Base-by-base conservation (phyloP, 2,888 invertebrate species). In the Spisula solida region DNA sequence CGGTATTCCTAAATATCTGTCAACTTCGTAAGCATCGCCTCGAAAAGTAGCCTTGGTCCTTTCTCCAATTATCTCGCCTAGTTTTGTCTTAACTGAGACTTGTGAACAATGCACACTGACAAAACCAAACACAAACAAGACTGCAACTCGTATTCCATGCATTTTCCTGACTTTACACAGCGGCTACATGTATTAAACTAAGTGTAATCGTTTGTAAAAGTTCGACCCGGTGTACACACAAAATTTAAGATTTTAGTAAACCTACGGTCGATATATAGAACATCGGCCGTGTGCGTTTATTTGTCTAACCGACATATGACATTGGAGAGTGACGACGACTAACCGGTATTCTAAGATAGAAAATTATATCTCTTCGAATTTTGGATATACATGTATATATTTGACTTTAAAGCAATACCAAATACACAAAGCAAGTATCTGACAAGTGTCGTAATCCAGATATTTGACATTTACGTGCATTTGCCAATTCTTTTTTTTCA, bases 1-100 rank as follows among this genome's bases (percentile, higher is more conserved):
- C 31, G 85, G 85, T 55, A 85, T 85, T 20, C 85, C 85, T 18
- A 79, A 20, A 79, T 79, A 79, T 79, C 56, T 78, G n/a, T 56
- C n/a, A 1, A 80, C 55, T 31, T 78, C n/a, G 41, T 79, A 34
- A 20, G 48, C 5, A 20, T 78, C 25, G 1, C 80, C 85, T 25
- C 8, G 60, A 66, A 66, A 66, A n/a, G 60, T 25, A 25, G 60
- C 10, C 60, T 66, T 66, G 1, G 60, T 25, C 25, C 25, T 66
- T 66, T 66, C 60, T 66, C 60, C 60, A 25, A 25, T 66, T 8
- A 66, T n/a, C 25, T 66, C 25, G 0, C 60, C 60, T 25, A 66
- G 5, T n/a, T 25, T 66, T 25, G 60, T 12, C 60, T 66, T 66
- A 25, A 66, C 60, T 4, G 60, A 25, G 4, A 66, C 60, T 25